Conservation (phyloP, 37 sponge, comb jelly and placozoan species). For the Haliclona indistincta region DNA sequence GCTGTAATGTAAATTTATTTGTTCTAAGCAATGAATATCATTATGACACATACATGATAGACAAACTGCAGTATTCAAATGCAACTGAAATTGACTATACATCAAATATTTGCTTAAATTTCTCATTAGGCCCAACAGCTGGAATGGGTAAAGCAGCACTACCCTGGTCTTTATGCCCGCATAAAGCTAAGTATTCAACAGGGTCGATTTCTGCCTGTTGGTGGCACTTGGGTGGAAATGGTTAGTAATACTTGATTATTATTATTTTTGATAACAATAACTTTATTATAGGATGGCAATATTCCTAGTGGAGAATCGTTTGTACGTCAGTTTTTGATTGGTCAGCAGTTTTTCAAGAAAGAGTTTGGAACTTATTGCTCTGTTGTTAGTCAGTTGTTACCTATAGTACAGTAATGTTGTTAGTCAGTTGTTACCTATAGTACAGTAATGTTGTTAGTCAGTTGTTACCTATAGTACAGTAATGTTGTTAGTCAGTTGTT, state of each 20-base stretch:
- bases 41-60: background rate
- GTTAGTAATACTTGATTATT: too few species aligned
- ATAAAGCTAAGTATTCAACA: constrained; percentile 28
- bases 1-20: background rate
- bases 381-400: constrained; percentile 36
- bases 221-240: constrained; percentile 87
- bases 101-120: too few species aligned
- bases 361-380: constrained; percentile 64
- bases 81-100: too few species aligned
- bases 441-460: too few species aligned
- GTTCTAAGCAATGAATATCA: background rate
- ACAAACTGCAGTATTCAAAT: background rate
- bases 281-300: constrained; percentile 62
- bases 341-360: constrained; percentile 70
- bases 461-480: too few species aligned
- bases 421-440: too few species aligned
- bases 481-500: too few species aligned
- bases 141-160: constrained; percentile 70
- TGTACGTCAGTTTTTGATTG: constrained; percentile 72
- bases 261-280: background rate
- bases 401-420: too few species aligned
- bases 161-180: constrained; percentile 52
- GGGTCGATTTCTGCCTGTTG: constrained; percentile 66
- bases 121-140: constrained; percentile 80
- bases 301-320: constrained; percentile 78